Evolutionary conservation across 2,888 invertebrate genomes (phyloP).

Genomic region (Dastarcus helophoroides): DNA sequence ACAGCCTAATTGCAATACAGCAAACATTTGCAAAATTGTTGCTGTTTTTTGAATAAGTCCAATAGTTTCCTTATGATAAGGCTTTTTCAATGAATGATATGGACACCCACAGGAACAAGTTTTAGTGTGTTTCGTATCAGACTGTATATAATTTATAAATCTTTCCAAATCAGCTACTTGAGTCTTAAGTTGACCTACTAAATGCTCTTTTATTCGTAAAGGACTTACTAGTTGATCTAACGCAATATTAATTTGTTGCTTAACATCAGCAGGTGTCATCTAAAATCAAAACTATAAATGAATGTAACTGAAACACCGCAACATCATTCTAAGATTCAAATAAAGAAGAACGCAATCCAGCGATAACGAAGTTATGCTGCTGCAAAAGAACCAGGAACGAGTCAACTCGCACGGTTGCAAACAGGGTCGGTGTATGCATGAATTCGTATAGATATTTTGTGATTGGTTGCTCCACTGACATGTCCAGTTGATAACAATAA

Average conservation of each 20-base stretch:
- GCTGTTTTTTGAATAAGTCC: conserved; percentile 80
- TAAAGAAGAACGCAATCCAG: too few relatives aligned
- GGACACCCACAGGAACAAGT: conserved; percentile 40
- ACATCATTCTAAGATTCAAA: too few relatives aligned
- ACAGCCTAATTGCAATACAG: conserved; percentile 86
- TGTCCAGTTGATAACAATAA: too few relatives aligned
- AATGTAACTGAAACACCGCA: too few relatives aligned
- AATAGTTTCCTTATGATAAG: conserved; percentile 45
- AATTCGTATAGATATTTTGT: too few relatives aligned
- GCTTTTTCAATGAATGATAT: conserved; percentile 33
- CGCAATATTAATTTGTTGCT: conserved; percentile 81
- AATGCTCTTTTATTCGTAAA: conserved; percentile 89
- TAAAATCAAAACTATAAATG: too few relatives aligned
- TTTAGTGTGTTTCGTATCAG: conserved; percentile 45
- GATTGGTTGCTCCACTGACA: too few relatives aligned
- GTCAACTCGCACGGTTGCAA: too few relatives aligned
- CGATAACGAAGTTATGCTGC: conserved; percentile 1
- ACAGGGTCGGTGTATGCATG: too few relatives aligned
- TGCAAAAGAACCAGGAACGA: too few relatives aligned
- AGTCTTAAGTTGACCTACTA: conserved; percentile 89
- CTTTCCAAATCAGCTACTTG: conserved; percentile 96
- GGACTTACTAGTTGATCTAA: conserved; percentile 87
- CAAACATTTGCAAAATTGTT: conserved; percentile 83
- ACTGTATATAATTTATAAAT: conserved; percentile 91
- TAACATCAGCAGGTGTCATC: conserved; percentile 71